phyloP scores from a whole-genome alignment of 2,797 vertebrate species.

The Neopelma chrysocephalum region DNA sequence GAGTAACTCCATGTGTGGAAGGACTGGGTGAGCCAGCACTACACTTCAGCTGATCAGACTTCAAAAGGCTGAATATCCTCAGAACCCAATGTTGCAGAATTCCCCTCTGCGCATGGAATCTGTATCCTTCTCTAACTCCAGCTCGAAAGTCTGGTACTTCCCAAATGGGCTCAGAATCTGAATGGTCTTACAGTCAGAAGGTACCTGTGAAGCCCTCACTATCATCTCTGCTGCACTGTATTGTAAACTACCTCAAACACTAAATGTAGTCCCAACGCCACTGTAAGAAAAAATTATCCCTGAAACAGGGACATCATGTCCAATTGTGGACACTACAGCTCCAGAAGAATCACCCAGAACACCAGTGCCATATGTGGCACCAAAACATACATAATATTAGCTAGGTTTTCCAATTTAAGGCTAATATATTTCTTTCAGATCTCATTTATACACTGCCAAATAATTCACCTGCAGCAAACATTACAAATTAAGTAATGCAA shows the following conservation, averaged over 20 bases:
- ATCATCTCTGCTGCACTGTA: neutral
- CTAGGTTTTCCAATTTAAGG: neutral
- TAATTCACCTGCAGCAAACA: neutral
- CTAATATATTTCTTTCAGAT: neutral
- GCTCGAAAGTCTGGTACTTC: too few relatives aligned
- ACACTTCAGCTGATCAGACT: neutral
- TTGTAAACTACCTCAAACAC: neutral
- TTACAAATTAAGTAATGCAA: neutral
- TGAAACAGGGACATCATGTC: accelerated
- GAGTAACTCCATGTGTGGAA: neutral
- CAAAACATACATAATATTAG: neutral
- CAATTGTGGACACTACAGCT: neutral
- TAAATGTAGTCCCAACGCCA: neutral
- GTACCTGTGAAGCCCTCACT: accelerated
- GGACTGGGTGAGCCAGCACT: neutral
- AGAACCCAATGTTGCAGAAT: accelerated
- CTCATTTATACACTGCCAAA: neutral
- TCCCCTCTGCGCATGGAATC: neutral
- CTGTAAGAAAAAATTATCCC: neutral
- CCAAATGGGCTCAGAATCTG: neutral
- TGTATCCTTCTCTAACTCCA: neutral
- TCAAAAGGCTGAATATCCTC: neutral
- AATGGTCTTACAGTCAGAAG: neutral
- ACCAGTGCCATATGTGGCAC: neutral
- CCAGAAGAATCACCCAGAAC: neutral